A percentile compares a stretch with the other conserved stretches of the same genome.
Conservation (phyloP, 2,888 invertebrate genomes). For the Iphiclides podalirius region DNA sequence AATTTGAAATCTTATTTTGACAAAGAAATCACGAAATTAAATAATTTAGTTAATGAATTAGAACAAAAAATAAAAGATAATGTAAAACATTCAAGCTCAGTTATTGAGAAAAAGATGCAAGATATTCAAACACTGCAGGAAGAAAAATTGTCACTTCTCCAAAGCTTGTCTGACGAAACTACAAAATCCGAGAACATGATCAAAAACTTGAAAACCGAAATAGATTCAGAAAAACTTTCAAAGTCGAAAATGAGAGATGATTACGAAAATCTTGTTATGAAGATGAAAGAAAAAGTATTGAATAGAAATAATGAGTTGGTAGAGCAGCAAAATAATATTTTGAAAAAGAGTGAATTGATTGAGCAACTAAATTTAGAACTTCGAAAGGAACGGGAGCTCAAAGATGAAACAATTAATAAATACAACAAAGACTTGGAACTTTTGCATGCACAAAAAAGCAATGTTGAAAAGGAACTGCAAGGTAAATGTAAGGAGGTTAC, state of each 20-base stretch:
- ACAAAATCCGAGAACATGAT: slow-evolving; percentile 51
- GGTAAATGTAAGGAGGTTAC: slow-evolving; percentile 35
- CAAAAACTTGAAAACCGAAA: slow-evolving; percentile 44
- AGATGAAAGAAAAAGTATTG: slow-evolving; percentile 61
- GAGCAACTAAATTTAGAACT: slow-evolving; percentile 51
- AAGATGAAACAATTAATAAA: slow-evolving; percentile 41
- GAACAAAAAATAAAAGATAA: slow-evolving; percentile 55
- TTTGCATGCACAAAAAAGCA: slow-evolving; percentile 18
- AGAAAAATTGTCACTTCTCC: slow-evolving; percentile 56
- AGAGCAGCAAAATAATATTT: slow-evolving; percentile 60
- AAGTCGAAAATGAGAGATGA: slow-evolving; percentile 54
- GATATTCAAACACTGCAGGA: slow-evolving; percentile 63
- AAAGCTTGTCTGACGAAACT: slow-evolving; percentile 56
- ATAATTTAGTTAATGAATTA: slow-evolving; percentile 59
- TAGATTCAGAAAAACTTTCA: slow-evolving; percentile 51
- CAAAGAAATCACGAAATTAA: slow-evolving; percentile 54
- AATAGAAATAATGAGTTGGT: slow-evolving; percentile 67
- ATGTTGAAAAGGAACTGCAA: slow-evolving; percentile 20
- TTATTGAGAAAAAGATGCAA: slow-evolving; percentile 51
- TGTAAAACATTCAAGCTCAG: slow-evolving; percentile 42
- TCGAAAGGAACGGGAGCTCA: slow-evolving; percentile 47
- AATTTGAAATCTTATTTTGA: slow-evolving; percentile 46
- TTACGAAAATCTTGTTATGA: slow-evolving; percentile 60
- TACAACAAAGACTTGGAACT: slow-evolving; percentile 38
- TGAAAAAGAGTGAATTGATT: slow-evolving; percentile 56